Evolutionary conservation across 2,888 invertebrate genomes (phyloP).

Genomic region (Himalopsyche japonica): DNA sequence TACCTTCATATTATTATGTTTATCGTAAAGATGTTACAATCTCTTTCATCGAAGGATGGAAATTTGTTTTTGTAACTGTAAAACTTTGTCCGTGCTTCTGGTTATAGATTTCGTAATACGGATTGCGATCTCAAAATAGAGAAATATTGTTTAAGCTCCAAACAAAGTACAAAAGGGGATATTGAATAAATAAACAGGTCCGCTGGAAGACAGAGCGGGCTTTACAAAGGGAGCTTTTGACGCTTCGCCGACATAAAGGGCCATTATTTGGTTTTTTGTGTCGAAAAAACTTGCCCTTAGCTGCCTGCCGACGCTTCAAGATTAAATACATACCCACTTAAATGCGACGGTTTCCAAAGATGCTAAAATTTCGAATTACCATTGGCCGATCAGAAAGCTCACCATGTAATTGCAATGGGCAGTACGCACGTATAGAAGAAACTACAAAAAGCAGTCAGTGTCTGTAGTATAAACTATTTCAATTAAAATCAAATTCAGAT

Average conservation of each 20-base stretch:
- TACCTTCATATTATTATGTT: too few species aligned
- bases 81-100: not conserved
- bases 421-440: too few species aligned
- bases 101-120: not conserved
- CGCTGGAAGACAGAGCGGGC: constrained; percentile 15
- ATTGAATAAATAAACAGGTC: constrained; percentile 28
- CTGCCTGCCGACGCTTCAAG: not conserved
- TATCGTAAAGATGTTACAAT: not conserved
- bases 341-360: constrained; percentile 3
- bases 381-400: too few species aligned
- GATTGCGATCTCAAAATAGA: not conserved
- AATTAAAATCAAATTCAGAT: too few species aligned
- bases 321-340: not conserved
- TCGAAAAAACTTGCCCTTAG: constrained; percentile 22
- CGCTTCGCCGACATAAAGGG: constrained; percentile 28
- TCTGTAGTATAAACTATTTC: too few species aligned
- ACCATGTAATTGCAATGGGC: too few species aligned
- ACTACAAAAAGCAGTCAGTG: too few species aligned
- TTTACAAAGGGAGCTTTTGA: constrained; percentile 14
- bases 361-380: not conserved
- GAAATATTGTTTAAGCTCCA: not conserved
- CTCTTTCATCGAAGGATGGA: not conserved
- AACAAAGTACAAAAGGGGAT: not conserved
- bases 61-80: not conserved
- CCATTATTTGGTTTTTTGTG: constrained; percentile 29